A percentile compares a stretch with the other conserved stretches of the same genome.
Evolutionary conservation across 2,888 invertebrate species (phyloP).

Genomic region (Julus scandinavius): DNA sequence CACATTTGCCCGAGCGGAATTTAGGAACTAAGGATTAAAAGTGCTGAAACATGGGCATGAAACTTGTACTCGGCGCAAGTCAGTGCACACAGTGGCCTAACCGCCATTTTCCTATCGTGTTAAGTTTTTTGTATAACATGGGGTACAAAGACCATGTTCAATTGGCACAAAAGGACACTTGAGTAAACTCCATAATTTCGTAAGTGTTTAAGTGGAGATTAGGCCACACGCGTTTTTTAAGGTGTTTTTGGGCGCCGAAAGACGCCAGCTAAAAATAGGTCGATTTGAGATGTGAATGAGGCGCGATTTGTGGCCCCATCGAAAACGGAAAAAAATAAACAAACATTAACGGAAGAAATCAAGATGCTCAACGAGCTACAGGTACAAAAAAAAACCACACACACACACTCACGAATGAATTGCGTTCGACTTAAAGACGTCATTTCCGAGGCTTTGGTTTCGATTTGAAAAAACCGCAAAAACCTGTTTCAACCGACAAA

Average conservation of each 20-base stretch:
- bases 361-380: not conserved
- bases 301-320: not conserved
- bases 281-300: not conserved
- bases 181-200: too few relatives aligned
- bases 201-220: not conserved
- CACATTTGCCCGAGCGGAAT: not conserved
- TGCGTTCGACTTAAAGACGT: not conserved
- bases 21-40: too few relatives aligned
- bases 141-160: too few relatives aligned
- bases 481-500: too few relatives aligned
- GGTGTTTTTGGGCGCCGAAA: not conserved
- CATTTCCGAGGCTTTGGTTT: too few relatives aligned
- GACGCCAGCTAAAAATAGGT: not conserved
- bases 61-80: too few relatives aligned
- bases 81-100: not conserved
- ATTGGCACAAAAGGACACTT: too few relatives aligned
- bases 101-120: not conserved
- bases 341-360: constrained; percentile 4
- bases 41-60: too few relatives aligned
- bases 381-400: not conserved
- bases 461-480: too few relatives aligned
- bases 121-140: not conserved
- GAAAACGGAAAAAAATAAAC: not conserved
- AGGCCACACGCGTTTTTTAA: not conserved
- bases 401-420: not conserved